Percentiles rank a stretch among this genome's conserved stretches.
Evolutionary conservation across 2,797 vertebrate species (phyloP).

Genomic region (Myotis myotis): DNA sequence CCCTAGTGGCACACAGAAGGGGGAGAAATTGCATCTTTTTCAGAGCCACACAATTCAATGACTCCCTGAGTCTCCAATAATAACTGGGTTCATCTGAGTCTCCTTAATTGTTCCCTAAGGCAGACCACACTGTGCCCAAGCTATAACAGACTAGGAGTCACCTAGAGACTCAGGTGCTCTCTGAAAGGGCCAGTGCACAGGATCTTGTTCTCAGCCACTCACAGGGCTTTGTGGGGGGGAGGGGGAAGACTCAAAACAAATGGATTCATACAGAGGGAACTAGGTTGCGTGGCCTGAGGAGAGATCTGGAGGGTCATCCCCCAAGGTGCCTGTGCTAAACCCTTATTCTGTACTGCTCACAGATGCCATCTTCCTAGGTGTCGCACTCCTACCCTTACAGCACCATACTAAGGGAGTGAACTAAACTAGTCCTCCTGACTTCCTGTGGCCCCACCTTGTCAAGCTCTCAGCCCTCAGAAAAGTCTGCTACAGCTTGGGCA

Average conservation of each 20-base stretch:
- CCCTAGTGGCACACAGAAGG: neutral
- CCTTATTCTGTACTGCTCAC: neutral
- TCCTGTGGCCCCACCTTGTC: neutral
- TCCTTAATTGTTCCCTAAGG: neutral
- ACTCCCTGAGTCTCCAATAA: neutral
- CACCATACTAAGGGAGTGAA: neutral
- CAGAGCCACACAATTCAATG: neutral
- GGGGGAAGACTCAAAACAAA: neutral
- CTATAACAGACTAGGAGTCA: neutral
- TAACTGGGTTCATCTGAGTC: neutral
- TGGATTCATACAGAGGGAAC: neutral
- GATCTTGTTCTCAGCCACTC: neutral
- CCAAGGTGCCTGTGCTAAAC: neutral
- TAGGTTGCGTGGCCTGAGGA: neutral
- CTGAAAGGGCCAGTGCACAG: neutral
- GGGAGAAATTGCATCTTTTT: neutral
- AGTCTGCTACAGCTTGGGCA: neutral
- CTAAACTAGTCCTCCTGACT: neutral
- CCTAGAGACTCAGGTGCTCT: neutral
- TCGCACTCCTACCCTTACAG: neutral
- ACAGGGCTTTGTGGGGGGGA: neutral
- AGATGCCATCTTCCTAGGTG: neutral
- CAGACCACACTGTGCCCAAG: neutral
- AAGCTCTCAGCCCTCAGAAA: neutral
- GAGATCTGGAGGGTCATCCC: neutral